phyloP scores from a whole-genome alignment of 2,888 invertebrate species.

The Phyto melanocephala region DNA sequence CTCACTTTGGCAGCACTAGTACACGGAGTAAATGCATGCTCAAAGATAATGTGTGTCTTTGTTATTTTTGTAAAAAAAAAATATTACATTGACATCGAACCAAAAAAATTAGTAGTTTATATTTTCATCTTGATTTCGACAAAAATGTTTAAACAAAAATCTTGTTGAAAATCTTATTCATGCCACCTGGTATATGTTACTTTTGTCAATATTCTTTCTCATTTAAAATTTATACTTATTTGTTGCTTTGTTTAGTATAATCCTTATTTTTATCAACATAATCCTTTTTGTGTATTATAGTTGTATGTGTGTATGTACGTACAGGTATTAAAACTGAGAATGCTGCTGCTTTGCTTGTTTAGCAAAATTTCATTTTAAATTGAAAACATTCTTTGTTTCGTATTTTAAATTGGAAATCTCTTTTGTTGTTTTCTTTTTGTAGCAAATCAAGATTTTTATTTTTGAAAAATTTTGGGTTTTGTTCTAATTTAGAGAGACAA shows the following conservation, averaged over 20 bases:
- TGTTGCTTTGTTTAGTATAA: conserved; percentile 36
- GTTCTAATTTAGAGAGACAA: conserved; percentile 27
- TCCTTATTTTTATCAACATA: conserved; percentile 44
- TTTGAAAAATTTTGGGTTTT: neutral
- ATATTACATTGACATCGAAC: conserved; percentile 54
- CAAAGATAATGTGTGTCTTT: conserved; percentile 2
- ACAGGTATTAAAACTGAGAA: neutral
- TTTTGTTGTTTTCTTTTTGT: neutral
- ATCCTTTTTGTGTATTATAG: conserved; percentile 45
- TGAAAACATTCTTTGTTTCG: neutral
- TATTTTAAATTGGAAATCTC: conserved; percentile 3
- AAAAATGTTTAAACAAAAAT: conserved; percentile 7
- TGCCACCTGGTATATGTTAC: too few relatives aligned
- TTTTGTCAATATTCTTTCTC: too few relatives aligned
- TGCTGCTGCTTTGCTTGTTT: neutral
- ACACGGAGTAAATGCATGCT: neutral
- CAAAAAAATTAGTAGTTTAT: neutral
- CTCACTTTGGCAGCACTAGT: neutral
- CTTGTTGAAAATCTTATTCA: neutral
- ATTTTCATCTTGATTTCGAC: neutral
- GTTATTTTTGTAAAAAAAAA: conserved; percentile 39
- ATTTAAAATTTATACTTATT: neutral
- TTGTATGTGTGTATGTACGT: neutral
- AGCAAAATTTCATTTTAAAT: conserved; percentile 35
- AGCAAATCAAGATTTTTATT: conserved; percentile 28